Evolutionary conservation across 2,113 vertebrate genomes (phyloP).

Genomic region (Channa maculata): DNA sequence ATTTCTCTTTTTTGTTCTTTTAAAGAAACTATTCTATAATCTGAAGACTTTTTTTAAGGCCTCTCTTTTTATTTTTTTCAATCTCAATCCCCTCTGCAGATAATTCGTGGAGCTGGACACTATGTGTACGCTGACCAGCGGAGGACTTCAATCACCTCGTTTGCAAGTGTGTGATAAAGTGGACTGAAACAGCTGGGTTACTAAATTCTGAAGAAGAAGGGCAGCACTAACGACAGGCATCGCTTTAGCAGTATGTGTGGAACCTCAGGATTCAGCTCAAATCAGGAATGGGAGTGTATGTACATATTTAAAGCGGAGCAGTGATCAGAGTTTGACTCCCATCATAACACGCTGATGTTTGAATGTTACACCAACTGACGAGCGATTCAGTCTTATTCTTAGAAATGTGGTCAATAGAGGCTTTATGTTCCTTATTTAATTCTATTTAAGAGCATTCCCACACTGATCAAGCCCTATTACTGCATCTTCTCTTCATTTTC

Average conservation of each 20-base stretch:
- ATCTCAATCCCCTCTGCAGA: constrained; percentile 73
- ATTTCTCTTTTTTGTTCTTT: no score
- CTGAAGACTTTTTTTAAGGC: no score
- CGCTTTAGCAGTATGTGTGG: neutral
- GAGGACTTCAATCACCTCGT: constrained; percentile 95
- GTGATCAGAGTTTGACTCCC: neutral
- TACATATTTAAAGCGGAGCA: constrained; percentile 10
- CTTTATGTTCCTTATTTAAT: neutral
- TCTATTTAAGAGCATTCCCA: neutral
- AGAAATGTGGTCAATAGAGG: neutral
- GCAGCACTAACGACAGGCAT: neutral
- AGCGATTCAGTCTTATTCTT: constrained; percentile 1
- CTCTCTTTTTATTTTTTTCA: no score
- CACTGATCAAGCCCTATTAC: neutral
- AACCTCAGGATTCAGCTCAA: neutral
- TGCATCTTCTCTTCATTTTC: neutral
- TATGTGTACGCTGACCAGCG: constrained; percentile 95
- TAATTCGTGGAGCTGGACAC: constrained; percentile 94
- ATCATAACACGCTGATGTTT: neutral
- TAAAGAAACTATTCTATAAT: no score
- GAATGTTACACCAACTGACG: neutral
- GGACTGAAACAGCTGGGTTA: constrained; percentile 79
- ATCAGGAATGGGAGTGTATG: neutral
- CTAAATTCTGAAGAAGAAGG: constrained; percentile 29
- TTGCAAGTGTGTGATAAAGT: constrained; percentile 87